phyloP scores from a whole-genome alignment of 2,888 invertebrate species.

The Lycophotia porphyrea region DNA sequence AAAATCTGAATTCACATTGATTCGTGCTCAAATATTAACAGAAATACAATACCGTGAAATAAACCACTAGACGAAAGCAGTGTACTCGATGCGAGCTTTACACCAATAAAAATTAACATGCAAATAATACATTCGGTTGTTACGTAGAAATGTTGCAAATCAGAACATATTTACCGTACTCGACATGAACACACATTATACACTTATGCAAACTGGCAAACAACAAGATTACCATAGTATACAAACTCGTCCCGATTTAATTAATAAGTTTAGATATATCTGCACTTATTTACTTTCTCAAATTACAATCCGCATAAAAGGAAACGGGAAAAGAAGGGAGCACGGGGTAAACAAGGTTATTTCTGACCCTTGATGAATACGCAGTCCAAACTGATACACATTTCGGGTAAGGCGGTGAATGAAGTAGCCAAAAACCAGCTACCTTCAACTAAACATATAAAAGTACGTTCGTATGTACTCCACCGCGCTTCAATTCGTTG shows the following conservation, averaged over 20 bases:
- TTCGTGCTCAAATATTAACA: conserved; percentile 30
- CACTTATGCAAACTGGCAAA: conserved; percentile 45
- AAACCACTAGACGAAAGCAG: conserved; percentile 31
- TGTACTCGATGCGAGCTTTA: conserved; percentile 36
- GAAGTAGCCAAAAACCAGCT: background rate
- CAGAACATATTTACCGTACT: conserved; percentile 46
- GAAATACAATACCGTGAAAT: conserved; percentile 38
- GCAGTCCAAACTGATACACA: conserved; percentile 16
- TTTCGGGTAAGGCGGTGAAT: conserved; percentile 1
- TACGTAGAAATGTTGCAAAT: conserved; percentile 53
- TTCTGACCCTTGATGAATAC: conserved; percentile 37
- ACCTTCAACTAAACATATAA: conserved; percentile 12
- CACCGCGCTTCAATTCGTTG: conserved; percentile 2
- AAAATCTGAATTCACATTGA: conserved; percentile 29
- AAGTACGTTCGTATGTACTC: conserved; percentile 1
- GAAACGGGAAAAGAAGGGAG: conserved; percentile 11
- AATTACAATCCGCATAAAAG: conserved; percentile 42
- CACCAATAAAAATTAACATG: conserved; percentile 53
- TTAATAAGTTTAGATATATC: conserved; percentile 18
- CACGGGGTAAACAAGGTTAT: conserved; percentile 29
- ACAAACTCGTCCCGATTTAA: conserved; percentile 24
- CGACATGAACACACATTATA: conserved; percentile 34
- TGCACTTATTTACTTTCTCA: conserved; percentile 22
- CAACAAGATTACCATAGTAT: conserved; percentile 47
- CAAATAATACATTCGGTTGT: conserved; percentile 56